Percentiles rank a stretch among this genome's conserved stretches.
These are phyloP conservation scores for Liparis tanakae DNA, from an alignment of 2,797 vertebrate species.

Conservation along the genomic window DNA sequence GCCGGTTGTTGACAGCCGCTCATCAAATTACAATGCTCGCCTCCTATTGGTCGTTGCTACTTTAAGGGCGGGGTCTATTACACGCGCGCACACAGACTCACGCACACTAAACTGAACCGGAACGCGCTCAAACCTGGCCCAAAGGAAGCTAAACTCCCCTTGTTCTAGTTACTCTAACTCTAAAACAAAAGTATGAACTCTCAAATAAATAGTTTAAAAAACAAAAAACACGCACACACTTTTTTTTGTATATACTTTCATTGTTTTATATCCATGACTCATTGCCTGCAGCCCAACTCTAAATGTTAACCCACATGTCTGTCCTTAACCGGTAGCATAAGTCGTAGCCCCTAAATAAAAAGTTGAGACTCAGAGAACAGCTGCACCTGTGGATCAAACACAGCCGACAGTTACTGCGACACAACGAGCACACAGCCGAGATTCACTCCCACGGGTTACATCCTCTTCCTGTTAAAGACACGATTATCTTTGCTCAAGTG, in stretches of 20 bases:
- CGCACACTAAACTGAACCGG: no score
- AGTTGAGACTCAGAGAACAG: conserved; percentile 85
- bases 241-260: not conserved
- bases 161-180: not conserved
- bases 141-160: no score
- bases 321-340: not conserved
- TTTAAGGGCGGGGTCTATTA: conserved; percentile 36
- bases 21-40: conserved; percentile 26
- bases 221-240: not conserved
- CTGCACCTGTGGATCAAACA: conserved; percentile 76
- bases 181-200: not conserved
- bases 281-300: not conserved
- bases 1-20: conserved; percentile 72
- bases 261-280: not conserved
- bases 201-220: not conserved
- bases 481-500: not conserved
- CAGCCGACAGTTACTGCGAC: conserved; percentile 15
- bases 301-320: not conserved
- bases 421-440: not conserved
- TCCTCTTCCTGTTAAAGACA: not conserved
- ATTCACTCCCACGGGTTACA: not conserved
- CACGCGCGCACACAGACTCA: not conserved
- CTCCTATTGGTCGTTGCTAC: conserved; percentile 56
- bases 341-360: not conserved
- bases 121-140: not conserved